Evolutionary conservation across 2,113 vertebrate species (phyloP).

Genomic region (Aspiorhynchus laticeps): DNA sequence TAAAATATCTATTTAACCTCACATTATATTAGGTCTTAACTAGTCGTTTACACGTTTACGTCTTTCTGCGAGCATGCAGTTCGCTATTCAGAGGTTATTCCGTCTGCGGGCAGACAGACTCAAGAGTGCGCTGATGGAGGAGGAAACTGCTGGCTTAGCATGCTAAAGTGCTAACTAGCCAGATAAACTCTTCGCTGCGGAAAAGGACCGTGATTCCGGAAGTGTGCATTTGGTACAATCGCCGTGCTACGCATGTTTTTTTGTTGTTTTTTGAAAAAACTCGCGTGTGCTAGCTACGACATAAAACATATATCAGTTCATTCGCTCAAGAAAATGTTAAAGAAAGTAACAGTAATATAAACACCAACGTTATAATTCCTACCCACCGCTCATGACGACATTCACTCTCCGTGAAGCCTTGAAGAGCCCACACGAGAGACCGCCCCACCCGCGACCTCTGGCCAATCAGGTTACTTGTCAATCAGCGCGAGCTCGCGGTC

Average conservation of each 20-base stretch:
- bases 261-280: constrained; percentile 32
- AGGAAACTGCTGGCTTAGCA: constrained; percentile 48
- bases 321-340: constrained; percentile 63
- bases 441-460: constrained; percentile 71
- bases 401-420: constrained; percentile 79
- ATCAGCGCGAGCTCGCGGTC: constrained; percentile 26
- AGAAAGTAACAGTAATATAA: constrained; percentile 78
- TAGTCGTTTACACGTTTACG: not conserved
- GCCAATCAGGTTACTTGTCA: constrained; percentile 70
- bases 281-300: constrained; percentile 35
- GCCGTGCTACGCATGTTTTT: not conserved
- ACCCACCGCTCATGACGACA: constrained; percentile 89
- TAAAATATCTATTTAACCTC: not conserved
- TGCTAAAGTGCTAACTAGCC: constrained; percentile 69
- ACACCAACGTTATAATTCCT: constrained; percentile 83
- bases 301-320: constrained; percentile 13
- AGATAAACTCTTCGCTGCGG: constrained; percentile 79
- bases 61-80: not conserved
- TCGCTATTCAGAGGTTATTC: not conserved
- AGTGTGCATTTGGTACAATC: constrained; percentile 64
- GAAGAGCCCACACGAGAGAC: constrained; percentile 70
- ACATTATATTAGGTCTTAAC: not conserved
- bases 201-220: constrained; percentile 74
- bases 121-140: constrained; percentile 19
- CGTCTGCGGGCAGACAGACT: not conserved